Percentiles rank a stretch among this genome's conserved stretches.
phyloP scores from a whole-genome alignment of 2,888 invertebrate species.

The Cataglyphis albicans region DNA sequence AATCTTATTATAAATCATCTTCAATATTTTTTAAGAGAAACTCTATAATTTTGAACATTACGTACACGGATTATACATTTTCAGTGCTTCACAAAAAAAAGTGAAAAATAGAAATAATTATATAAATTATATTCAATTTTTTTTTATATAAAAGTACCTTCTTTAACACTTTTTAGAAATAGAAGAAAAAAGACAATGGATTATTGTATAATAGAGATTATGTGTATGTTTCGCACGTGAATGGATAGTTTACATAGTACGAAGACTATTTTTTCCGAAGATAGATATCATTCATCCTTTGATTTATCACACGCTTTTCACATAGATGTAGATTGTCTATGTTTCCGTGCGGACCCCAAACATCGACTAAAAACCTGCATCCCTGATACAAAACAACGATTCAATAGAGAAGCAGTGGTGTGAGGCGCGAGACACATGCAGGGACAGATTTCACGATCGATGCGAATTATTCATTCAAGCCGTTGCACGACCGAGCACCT shows the following conservation, averaged over 20 bases:
- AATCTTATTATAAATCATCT: neutral
- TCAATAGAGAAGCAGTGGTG: constrained; percentile 56
- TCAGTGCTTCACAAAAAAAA: neutral
- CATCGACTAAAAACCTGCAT: constrained; percentile 20
- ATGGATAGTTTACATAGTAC: neutral
- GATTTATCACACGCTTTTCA: constrained; percentile 19
- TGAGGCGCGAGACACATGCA: constrained; percentile 37
- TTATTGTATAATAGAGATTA: neutral
- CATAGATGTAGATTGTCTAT: constrained; percentile 18
- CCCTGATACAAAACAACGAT: constrained; percentile 32
- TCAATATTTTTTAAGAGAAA: neutral
- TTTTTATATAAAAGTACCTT: neutral
- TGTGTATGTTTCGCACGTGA: neutral
- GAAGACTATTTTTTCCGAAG: constrained; percentile 14
- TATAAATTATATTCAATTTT: neutral
- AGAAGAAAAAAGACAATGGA: neutral
- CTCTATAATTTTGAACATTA: neutral
- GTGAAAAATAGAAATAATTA: neutral
- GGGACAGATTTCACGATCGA: constrained; percentile 72
- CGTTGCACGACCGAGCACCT: constrained; percentile 60
- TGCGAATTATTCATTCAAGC: constrained; percentile 67
- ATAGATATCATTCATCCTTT: neutral
- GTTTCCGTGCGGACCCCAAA: constrained; percentile 14
- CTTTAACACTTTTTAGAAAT: neutral
- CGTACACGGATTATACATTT: neutral